Evolutionary conservation across 1,140 invertebrate species (phyloP).

Genomic region (Scylla paramamosain): DNA sequence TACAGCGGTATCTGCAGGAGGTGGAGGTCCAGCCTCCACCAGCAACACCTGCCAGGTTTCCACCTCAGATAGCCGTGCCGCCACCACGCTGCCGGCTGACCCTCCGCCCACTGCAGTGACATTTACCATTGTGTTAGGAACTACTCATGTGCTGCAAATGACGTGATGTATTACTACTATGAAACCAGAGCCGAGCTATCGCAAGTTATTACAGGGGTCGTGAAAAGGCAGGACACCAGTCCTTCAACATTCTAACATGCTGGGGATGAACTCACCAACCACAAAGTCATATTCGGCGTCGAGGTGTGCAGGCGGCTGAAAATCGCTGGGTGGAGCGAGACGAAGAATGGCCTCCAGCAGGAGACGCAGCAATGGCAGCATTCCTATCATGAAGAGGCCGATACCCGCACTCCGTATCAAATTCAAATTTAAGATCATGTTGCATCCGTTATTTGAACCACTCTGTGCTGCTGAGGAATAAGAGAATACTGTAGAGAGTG

Average conservation of each 20-base stretch:
- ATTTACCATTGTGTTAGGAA: not conserved
- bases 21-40: conserved; percentile 79
- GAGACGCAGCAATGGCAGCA: not conserved
- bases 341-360: not conserved
- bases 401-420: not conserved
- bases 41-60: conserved; percentile 77
- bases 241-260: not conserved
- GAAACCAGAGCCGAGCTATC: no score
- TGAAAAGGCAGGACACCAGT: not conserved
- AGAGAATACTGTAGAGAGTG: not conserved
- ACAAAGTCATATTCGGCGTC: not conserved
- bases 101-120: conserved; percentile 71
- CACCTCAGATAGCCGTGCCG: conserved; percentile 78
- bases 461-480: not conserved
- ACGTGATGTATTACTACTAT: not conserved
- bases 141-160: not conserved
- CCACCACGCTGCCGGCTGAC: conserved; percentile 78
- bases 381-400: not conserved
- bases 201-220: no score
- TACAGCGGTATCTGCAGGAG: conserved; percentile 57
- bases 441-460: not conserved
- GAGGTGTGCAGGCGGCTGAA: not conserved
- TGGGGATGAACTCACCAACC: not conserved
- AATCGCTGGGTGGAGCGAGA: not conserved
- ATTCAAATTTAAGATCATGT: not conserved